Evolutionary conservation across 2,888 invertebrate species (phyloP).

Genomic region (Melanotus villosus): DNA sequence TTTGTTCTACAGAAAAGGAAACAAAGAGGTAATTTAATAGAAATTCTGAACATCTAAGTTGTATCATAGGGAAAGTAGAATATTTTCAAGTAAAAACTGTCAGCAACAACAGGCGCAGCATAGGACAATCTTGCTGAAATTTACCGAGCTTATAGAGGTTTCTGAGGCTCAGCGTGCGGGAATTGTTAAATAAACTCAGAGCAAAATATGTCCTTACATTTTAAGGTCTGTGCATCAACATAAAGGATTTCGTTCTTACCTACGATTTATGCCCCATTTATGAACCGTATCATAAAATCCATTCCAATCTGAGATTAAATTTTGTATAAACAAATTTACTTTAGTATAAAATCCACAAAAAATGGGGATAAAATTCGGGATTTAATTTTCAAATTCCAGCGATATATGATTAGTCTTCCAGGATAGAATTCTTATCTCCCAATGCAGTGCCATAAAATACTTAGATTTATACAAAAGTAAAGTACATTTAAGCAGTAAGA

Average conservation of each 20-base stretch:
- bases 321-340: too few species aligned
- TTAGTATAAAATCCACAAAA: too few species aligned
- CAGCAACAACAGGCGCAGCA: slow-evolving; percentile 7
- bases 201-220: too few species aligned
- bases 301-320: too few species aligned
- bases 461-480: slow-evolving; percentile 41
- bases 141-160: not conserved
- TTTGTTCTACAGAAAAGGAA: too few species aligned
- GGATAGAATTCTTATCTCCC: slow-evolving; percentile 14
- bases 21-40: too few species aligned
- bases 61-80: not conserved
- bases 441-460: slow-evolving; percentile 33
- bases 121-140: slow-evolving; percentile 8
- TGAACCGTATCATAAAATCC: too few species aligned
- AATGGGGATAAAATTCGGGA: too few species aligned
- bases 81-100: slow-evolving; percentile 5
- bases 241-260: too few species aligned
- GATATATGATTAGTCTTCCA: not conserved
- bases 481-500: slow-evolving; percentile 40
- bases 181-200: not conserved
- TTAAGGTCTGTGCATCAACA: too few species aligned
- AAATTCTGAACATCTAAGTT: too few species aligned
- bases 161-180: not conserved
- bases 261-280: too few species aligned
- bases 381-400: not conserved